Percentiles rank a stretch among this genome's conserved stretches.
Evolutionary conservation across 2,888 invertebrate genomes (phyloP).

Genomic region (Eilema caniola): DNA sequence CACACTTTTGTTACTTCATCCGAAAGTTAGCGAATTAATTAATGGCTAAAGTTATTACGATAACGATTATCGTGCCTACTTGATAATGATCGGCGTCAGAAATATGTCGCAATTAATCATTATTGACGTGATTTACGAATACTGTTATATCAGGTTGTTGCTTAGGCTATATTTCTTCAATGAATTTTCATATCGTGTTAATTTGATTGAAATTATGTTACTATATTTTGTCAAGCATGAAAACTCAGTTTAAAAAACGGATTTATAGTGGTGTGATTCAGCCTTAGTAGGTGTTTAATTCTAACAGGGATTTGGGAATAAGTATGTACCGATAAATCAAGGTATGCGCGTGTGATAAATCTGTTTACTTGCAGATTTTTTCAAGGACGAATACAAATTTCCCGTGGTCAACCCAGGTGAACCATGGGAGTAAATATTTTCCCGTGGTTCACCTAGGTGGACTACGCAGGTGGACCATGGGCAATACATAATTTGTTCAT

Average conservation of each 20-base stretch:
- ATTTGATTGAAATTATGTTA: neutral
- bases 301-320: no score
- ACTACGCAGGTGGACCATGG: no score
- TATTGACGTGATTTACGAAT: neutral
- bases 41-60: neutral
- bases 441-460: no score
- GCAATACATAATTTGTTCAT: no score
- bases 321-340: no score
- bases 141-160: neutral
- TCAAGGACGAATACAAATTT: no score
- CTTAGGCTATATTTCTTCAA: neutral
- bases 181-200: neutral
- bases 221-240: neutral
- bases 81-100: neutral
- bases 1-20: neutral
- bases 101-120: neutral
- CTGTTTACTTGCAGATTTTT: no score
- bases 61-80: neutral
- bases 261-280: no score
- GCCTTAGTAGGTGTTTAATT: no score
- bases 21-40: neutral
- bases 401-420: no score
- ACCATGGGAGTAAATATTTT: no score
- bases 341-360: no score
- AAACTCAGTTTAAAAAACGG: neutral